phyloP scores from a whole-genome alignment of 2,888 invertebrate species.

The Tetragonisca angustula region DNA sequence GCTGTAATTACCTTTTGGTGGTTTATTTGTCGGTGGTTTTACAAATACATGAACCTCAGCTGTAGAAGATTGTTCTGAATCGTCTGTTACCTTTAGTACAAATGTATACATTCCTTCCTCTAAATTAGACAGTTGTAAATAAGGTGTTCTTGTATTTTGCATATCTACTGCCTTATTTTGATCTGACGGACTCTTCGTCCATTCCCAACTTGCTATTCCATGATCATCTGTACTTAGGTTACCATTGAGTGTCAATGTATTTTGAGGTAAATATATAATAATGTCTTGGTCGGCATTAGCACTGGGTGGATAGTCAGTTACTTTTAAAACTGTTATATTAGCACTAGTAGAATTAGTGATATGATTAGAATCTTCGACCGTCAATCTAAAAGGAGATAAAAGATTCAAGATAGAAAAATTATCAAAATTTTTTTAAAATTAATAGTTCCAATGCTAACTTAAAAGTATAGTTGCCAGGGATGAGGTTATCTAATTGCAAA shows the following conservation, averaged over 20 bases:
- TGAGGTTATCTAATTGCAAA: conserved; percentile 92
- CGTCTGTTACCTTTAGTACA: conserved; percentile 95
- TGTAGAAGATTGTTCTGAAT: conserved; percentile 93
- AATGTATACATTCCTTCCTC: conserved; percentile 98
- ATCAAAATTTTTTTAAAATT: neutral
- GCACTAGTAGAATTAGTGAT: conserved; percentile 94
- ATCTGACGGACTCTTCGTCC: conserved; percentile 95
- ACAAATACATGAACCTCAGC: conserved; percentile 97
- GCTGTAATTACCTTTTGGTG: conserved; percentile 87
- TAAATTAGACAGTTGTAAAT: conserved; percentile 93
- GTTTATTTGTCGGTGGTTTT: conserved; percentile 94
- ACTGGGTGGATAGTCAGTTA: conserved; percentile 97
- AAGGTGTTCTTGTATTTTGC: conserved; percentile 97
- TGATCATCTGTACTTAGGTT: conserved; percentile 97
- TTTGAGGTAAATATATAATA: conserved; percentile 95
- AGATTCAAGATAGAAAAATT: conserved; percentile 26
- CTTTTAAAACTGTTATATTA: conserved; percentile 95
- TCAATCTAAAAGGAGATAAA: conserved; percentile 86
- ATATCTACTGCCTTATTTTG: conserved; percentile 97
- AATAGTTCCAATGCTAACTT: conserved; percentile 83
- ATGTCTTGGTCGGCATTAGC: conserved; percentile 96
- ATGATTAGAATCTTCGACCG: conserved; percentile 96
- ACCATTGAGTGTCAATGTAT: conserved; percentile 93
- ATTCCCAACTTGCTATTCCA: conserved; percentile 96
- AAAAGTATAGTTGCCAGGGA: conserved; percentile 95